Evolutionary conservation across 2,797 vertebrate species (phyloP).

Genomic region (Cryptoprocta ferox): DNA sequence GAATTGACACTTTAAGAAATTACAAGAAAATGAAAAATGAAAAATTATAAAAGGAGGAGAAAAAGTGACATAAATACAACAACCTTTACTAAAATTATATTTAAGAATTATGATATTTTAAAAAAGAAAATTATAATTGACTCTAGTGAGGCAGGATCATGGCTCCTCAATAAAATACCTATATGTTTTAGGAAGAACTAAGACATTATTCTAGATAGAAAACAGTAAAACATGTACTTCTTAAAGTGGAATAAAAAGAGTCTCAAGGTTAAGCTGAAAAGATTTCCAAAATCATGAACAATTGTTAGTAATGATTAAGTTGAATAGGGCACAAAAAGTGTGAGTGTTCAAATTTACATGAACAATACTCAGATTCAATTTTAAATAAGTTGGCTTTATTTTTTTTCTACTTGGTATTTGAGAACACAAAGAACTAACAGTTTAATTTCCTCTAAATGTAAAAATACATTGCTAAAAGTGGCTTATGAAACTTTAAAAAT

Average conservation of each 20-base stretch:
- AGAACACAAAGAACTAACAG: constrained; percentile 66
- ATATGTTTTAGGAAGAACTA: constrained; percentile 39
- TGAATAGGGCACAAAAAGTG: constrained; percentile 75
- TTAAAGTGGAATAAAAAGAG: neutral
- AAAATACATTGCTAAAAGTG: constrained; percentile 52
- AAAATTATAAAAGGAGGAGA: neutral
- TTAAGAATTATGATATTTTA: constrained; percentile 14
- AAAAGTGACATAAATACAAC: neutral
- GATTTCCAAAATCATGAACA: constrained; percentile 74
- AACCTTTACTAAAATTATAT: neutral
- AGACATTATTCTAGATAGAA: constrained; percentile 66
- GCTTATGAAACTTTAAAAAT: constrained; percentile 10
- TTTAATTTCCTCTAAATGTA: constrained; percentile 60
- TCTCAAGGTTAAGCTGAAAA: constrained; percentile 75
- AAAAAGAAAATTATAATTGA: constrained; percentile 37
- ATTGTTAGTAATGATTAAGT: constrained; percentile 82
- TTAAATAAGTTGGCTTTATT: constrained; percentile 49
- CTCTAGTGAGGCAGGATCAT: neutral
- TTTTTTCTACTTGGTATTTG: constrained; percentile 68
- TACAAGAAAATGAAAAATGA: neutral
- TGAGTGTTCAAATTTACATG: constrained; percentile 80
- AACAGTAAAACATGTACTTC: constrained; percentile 64
- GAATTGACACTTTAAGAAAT: neutral
- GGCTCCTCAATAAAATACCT: neutral
- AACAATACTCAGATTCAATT: constrained; percentile 70